Evolutionary conservation across 1,140 invertebrate species (phyloP).

Genomic region (Ylistrum balloti): DNA sequence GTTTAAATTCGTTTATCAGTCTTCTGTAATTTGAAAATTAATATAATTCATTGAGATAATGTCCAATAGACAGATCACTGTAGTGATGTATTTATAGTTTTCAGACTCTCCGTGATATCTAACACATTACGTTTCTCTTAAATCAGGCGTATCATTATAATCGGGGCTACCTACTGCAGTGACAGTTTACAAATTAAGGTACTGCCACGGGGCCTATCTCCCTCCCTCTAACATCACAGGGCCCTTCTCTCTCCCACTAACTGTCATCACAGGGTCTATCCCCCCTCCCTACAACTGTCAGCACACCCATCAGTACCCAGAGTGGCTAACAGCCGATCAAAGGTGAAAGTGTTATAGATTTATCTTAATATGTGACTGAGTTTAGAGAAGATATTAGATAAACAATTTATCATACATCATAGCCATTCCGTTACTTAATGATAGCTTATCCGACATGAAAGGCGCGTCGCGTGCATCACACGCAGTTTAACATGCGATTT

Average conservation of each 20-base stretch:
- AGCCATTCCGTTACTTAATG: background rate
- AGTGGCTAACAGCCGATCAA: background rate
- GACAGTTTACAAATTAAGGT: slow-evolving; percentile 32
- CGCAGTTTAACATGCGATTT: background rate
- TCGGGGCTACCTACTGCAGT: background rate
- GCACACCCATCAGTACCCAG: background rate
- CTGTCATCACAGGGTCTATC: background rate
- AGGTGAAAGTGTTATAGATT: background rate
- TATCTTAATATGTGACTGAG: background rate
- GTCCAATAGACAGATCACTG: background rate
- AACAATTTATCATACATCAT: slow-evolving; percentile 29
- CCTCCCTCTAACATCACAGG: background rate
- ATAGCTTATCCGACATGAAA: background rate
- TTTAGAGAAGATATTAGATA: background rate
- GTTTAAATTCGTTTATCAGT: too few relatives aligned
- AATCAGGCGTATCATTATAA: slow-evolving; percentile 17
- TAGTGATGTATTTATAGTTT: background rate
- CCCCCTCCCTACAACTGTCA: background rate
- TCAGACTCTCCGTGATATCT: background rate
- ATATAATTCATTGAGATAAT: background rate
- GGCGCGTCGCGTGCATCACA: slow-evolving; percentile 5
- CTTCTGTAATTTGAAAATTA: too few relatives aligned
- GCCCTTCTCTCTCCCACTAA: background rate
- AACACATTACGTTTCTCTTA: background rate
- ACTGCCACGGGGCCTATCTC: background rate